Evolutionary conservation across 1,140 invertebrate species (phyloP), one percentile per base, ranked within the genome.

Genomic region (Lepidurus apus): DNA sequence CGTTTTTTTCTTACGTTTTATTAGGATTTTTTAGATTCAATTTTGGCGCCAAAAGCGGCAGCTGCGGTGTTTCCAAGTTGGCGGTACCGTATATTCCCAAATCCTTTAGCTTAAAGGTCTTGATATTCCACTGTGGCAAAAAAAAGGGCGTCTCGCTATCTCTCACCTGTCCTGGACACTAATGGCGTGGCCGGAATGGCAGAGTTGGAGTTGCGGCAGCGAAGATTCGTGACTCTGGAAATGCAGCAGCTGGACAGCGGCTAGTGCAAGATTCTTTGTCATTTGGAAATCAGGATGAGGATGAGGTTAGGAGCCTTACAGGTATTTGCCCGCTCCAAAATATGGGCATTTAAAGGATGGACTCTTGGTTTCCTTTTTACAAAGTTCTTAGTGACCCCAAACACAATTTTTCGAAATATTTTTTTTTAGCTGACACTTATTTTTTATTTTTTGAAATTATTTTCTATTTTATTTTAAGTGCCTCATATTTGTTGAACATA

Each of bases 241-340:
- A 65, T n/a, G 53, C 53, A 65, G 53, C 53, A 65, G 53, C 53
- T 65, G 53, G 53, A 65, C 53, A 65, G 53, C 53, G 53, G 53
- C 53, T 65, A 17, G 53, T 5, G 53, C 53, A 65, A n/a, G 53
- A 65, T 65, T 65, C 53, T 65, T 65, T 65, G 13, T 17, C 53
- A 65, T 65, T 65, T 65, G 17, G 21, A 17, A 47, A 65, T 65
- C 53, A 65, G 53, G 53, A 65, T 21, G 53, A 65, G 53, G 53
- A 65, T 65, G 53, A n/a, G 53, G 53, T 1, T 34, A 34, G 34
- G 53, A 65, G 17, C 34, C 34, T 34, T 34, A 34, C 34, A 34
- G 34, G 34, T 34, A 34, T 34, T 34, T 4, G 4, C 34, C 26
- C 34, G 4, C 34, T 34, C 34, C 3, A 34, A 34, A 34, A 34